Evolutionary conservation across 1,140 invertebrate genomes (phyloP), one percentile per base, ranked within the genome.

Genomic region (Saxidomus purpurata): DNA sequence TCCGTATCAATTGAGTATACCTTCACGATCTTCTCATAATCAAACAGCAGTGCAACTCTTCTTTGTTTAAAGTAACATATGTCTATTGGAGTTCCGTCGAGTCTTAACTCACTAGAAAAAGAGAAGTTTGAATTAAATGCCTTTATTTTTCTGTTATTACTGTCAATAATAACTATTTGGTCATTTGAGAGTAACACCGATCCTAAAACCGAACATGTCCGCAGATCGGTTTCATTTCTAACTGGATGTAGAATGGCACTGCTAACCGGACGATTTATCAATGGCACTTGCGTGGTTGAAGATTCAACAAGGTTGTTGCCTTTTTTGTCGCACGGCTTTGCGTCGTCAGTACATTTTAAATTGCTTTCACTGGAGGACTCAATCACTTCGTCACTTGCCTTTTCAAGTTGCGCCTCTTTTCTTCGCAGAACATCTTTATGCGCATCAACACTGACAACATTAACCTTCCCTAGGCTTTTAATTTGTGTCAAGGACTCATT

Each of bases 61-160:
- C 4, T 34, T 6, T 31, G 15, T 13, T 34, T 13, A 31, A 69
- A 3, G 31, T 4, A 4, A 19, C 63, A 69, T 4, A 69, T 17
- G 28, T 69, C 63, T 8, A 38, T 31, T 19, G 63, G 63, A 8
- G 13, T 28, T 31, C 4, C 63, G 31, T 15, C 8, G 9, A 69
- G 63, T 19, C 28, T 34, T 3, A 31, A 19, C 31, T 28, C 31
- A 31, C 11, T 4, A 31, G 31, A 6, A 31, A 69, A 34, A 38
- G 28, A 31, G 31, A 69, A 69, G n/a, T 34, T 69, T 69, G n/a
- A 28, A 13, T 38, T 69, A 69, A 31, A 69, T 2, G 31, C 31
- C n/a, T 69, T 69, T 38, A 69, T 28, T 69, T 69, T 69, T 28
- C n/a, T 69, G 63, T 69, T 69, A 34, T 6, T 34, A 6, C n/a